Evolutionary conservation across 1,140 invertebrate genomes (phyloP), one percentile per base, ranked within the genome.

Genomic region (Ceratosolen solmsi): DNA sequence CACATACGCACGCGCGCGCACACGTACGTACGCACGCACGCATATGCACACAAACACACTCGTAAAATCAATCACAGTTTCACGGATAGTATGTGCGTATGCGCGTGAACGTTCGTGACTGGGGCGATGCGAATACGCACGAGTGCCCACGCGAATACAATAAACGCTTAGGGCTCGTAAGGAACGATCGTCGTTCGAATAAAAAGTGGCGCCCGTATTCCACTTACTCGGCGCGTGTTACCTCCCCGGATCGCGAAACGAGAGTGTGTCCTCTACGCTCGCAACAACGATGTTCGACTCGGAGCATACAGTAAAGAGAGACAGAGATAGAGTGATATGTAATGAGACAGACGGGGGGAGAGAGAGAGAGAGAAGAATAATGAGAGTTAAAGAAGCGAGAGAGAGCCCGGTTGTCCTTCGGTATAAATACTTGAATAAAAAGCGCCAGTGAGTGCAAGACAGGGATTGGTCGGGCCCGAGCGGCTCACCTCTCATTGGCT

Each of bases 401-500:
- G 54, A 58, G 54, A 58, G 54, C 17, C 15, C 7, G 9, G 60
- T 33, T 63, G 76, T 78, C 84, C 85, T 84, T 84, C 84, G 84
- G 81, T 83, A 72, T 60, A 79, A 80, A 85, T 82, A 76, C 83
- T 80, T 63, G 30, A 81, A 85, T 85, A 92, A 92, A 92, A 92
- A 92, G 87, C 90, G 83, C 54, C 78, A 83, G 88, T 87, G 88
- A 54, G 27, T 0, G 87, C 30, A 87, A 85, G 82, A 87, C 77
- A 78, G 73, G 83, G 80, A 88, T 90, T 89, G 90, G 88, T 85
- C 72, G 84, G 84, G 25, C 73, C 8, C 65, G 46, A 20, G 17
- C 81, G 85, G 84, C 84, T 82, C 68, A 80, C 89, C 90, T 89
- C 86, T 27, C 65, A 89, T 91, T 91, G 89, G 89, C 87, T 88